Evolutionary conservation across 2,888 invertebrate genomes (phyloP).

Genomic region (Cephus runcator): DNA sequence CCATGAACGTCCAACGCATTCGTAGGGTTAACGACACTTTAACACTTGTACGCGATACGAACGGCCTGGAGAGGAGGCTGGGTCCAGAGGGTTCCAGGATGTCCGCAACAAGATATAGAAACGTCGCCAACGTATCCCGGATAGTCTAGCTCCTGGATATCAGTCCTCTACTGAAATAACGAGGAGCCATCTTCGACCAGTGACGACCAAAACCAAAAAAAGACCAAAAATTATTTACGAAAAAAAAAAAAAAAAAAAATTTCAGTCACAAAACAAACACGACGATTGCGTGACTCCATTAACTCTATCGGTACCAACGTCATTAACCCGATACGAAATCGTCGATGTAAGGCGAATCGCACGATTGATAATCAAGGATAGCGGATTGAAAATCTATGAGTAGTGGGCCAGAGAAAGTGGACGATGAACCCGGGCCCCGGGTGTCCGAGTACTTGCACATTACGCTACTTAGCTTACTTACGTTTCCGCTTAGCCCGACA

Average conservation of each 20-base stretch:
- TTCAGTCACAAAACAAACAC: background rate
- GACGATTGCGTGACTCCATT: background rate
- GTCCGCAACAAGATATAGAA: constrained; percentile 47
- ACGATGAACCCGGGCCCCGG: constrained; percentile 49
- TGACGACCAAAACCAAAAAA: too few relatives aligned
- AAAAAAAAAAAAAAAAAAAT: background rate
- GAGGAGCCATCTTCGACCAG: too few relatives aligned
- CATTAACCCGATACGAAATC: background rate
- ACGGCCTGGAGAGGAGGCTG: constrained; percentile 18
- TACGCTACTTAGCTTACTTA: constrained; percentile 46
- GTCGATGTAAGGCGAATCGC: background rate
- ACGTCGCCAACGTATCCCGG: constrained; percentile 43
- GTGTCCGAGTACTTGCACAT: constrained; percentile 23
- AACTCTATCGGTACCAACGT: background rate
- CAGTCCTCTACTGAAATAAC: too few relatives aligned
- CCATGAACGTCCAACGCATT: constrained; percentile 8
- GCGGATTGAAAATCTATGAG: background rate
- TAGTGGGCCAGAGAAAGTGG: constrained; percentile 51
- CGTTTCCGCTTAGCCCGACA: constrained; percentile 34
- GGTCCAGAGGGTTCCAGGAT: constrained; percentile 39
- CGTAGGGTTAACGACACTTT: constrained; percentile 47
- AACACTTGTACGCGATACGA: constrained; percentile 24
- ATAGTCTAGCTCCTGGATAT: background rate
- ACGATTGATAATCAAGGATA: background rate
- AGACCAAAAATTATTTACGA: background rate